Evolutionary conservation across 2,113 vertebrate genomes (phyloP), one percentile per base, ranked within the genome.

Genomic region (Aphyosemion australe): DNA sequence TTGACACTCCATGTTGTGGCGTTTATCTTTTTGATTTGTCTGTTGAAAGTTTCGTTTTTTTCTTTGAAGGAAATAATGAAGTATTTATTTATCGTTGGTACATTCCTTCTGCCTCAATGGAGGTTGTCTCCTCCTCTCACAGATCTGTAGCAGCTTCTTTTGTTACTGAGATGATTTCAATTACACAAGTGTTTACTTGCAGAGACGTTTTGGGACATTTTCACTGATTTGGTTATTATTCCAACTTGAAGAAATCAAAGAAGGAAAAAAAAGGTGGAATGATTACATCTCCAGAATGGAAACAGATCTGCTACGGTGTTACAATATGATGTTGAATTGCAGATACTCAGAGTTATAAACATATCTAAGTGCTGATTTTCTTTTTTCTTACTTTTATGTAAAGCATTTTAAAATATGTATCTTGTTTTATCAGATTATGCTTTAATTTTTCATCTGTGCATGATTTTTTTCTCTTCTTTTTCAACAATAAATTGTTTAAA

Each of bases 31-130:
- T 86, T 86, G 84, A 88, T 92, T 92, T 83, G 90, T 89, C 65
- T 85, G 86, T 89, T 84, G 83, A 76, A 50, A 18, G 83, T 64
- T 66, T 19, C 63, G 37, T 19, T 37, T 76, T 76, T 77, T 20
- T 79, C 53, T 80, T 83, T 56, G 62, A 83, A 76, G 92, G 82
- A 84, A 84, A 90, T 90, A 79, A 50, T 12, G 0, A 91, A 90
- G 93, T 93, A 91, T 94, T 94, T 94, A 88, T 91, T 90, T 94
- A 90, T 87, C 66, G 60, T 48, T 81, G 71, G 69, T 93, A 94
- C 93, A 94, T 94, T 95, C 91, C 93, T 93, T 21, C 88, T 87
- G 80, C 91, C 83, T 89, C 80, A 14, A n/a, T 69, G 80, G 34
- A 91, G 92, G 90, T 90, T 83, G 89, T 87, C 79, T 89, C 79